Conservation (phyloP, 2,113 vertebrate species). For the human (Homo sapiens) region DNA sequence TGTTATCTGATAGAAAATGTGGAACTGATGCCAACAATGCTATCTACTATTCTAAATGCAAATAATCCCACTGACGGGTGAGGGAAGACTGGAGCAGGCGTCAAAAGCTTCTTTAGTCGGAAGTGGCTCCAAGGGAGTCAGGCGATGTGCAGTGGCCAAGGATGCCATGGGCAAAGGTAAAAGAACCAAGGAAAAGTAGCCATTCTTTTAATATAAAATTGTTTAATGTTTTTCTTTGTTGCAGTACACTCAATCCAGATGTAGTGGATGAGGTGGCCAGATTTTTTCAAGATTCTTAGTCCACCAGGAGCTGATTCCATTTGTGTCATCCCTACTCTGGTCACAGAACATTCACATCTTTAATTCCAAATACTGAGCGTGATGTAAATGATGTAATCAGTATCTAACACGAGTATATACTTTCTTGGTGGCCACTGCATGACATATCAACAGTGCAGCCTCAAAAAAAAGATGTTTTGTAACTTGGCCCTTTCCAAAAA, state of each 20-base stretch:
- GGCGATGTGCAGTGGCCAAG: background rate
- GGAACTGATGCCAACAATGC: background rate
- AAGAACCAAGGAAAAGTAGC: conserved; percentile 44
- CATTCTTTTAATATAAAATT: conserved; percentile 60
- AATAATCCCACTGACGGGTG: background rate
- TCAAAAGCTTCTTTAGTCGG: background rate
- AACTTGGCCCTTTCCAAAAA: conserved; percentile 59
- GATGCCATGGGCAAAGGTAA: background rate
- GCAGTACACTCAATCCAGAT: conserved; percentile 70
- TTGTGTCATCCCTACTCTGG: conserved; percentile 52
- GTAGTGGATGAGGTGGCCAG: conserved; percentile 51
- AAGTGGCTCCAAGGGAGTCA: background rate
- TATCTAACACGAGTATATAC: conserved; percentile 37
- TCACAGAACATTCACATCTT: conserved; percentile 50
- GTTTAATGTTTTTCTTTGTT: conserved; percentile 71
- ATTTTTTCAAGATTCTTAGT: conserved; percentile 48
- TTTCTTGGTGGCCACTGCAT: conserved; percentile 57
- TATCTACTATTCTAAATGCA: background rate
- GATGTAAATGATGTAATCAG: conserved; percentile 52
- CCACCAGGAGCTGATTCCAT: conserved; percentile 39
- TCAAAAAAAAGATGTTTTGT: conserved; percentile 51
- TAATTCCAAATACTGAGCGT: conserved; percentile 47
- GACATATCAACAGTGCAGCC: conserved; percentile 56
- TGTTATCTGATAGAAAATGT: background rate
- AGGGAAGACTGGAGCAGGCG: background rate